A percentile compares a stretch with the other conserved stretches of the same genome.
phyloP scores from a whole-genome alignment of 2,888 invertebrate genomes.

The Hoplodrina ambigua region DNA sequence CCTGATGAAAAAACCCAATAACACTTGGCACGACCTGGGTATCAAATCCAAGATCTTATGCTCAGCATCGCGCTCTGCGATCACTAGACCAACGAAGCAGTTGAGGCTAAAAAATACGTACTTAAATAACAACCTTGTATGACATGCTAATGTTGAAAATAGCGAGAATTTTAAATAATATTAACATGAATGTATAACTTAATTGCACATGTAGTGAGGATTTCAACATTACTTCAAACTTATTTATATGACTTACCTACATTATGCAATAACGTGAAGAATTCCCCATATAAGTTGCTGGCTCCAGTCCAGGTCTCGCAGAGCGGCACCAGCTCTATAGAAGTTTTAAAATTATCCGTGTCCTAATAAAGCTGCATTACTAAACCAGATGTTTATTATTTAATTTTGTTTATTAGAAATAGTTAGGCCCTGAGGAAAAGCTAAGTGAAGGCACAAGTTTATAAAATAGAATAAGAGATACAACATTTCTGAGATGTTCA shows the following conservation, averaged over 20 bases:
- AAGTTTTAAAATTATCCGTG: constrained; percentile 58
- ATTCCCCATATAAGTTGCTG: constrained; percentile 73
- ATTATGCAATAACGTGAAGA: constrained; percentile 75
- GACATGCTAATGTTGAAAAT: background rate
- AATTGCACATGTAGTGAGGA: constrained; percentile 7
- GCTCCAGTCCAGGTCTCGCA: constrained; percentile 69
- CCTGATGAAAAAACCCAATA: too few relatives aligned
- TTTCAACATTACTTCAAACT: constrained; percentile 67
- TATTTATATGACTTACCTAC: constrained; percentile 68
- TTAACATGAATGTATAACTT: background rate
- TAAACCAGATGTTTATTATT: constrained; percentile 48
- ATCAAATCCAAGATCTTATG: too few relatives aligned
- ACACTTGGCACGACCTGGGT: too few relatives aligned
- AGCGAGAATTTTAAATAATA: background rate
- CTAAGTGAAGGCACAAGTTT: constrained; percentile 10
- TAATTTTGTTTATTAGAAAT: constrained; percentile 53
- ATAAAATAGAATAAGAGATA: constrained; percentile 21
- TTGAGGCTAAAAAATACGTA: too few relatives aligned
- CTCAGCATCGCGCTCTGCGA: too few relatives aligned
- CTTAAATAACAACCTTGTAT: background rate
- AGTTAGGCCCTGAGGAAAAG: constrained; percentile 14
- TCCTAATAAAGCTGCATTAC: constrained; percentile 48
- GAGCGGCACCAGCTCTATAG: constrained; percentile 49
- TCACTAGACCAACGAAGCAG: too few relatives aligned
- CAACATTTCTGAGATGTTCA: background rate